Percentiles rank a stretch among this genome's conserved stretches.
phyloP scores from a whole-genome alignment of 2,797 vertebrate genomes.

The Tachyglossus aculeatus region DNA sequence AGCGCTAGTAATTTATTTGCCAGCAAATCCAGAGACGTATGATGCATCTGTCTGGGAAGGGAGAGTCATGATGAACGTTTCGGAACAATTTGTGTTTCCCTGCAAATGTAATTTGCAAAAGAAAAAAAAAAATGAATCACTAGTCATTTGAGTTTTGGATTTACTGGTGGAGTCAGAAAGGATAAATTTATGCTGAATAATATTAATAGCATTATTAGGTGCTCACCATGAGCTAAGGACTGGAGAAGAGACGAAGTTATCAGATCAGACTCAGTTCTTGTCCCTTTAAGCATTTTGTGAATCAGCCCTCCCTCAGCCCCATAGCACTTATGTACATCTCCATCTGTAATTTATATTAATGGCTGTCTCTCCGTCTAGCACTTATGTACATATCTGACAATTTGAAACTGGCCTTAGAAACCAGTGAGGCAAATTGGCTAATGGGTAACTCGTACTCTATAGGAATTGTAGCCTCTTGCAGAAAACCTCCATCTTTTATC shows the following conservation, averaged over 20 bases:
- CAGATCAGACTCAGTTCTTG: no score
- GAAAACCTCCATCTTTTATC: no score
- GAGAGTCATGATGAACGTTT: constrained; percentile 31
- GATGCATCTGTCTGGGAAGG: constrained; percentile 44
- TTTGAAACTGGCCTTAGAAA: no score
- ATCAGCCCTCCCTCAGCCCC: neutral
- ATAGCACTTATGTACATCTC: neutral
- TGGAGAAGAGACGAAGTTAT: no score
- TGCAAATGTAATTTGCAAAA: constrained; percentile 40
- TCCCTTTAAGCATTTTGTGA: constrained; percentile 4
- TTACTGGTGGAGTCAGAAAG: constrained; percentile 53
- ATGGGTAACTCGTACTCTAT: no score
- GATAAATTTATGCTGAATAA: constrained; percentile 46
- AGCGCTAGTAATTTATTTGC: constrained; percentile 24
- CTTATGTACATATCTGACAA: no score
- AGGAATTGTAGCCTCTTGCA: no score
- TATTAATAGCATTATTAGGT: constrained; percentile 30
- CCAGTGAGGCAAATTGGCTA: no score
- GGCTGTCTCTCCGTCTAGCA: neutral
- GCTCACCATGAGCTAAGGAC: constrained; percentile 4
- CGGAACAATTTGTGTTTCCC: constrained; percentile 47
- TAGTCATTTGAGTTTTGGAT: constrained; percentile 50
- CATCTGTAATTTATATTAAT: constrained; percentile 9
- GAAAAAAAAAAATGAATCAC: constrained; percentile 52
- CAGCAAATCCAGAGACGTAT: constrained; percentile 24